A percentile compares a stretch with the other conserved stretches of the same genome.
Evolutionary conservation across 2,888 invertebrate species (phyloP).

Genomic region (Tholera decimalis): DNA sequence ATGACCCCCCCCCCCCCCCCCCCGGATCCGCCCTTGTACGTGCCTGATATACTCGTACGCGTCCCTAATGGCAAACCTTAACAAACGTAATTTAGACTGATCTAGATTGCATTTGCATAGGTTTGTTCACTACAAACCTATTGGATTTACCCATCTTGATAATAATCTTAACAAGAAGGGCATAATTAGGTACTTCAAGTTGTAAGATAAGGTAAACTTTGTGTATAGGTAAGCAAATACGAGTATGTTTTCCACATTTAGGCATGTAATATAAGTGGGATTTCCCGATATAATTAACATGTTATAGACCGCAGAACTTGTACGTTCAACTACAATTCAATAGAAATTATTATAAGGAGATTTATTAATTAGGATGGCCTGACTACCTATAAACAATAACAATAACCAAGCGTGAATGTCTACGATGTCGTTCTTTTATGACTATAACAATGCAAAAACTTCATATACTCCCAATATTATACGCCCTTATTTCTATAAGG

Average conservation of each 20-base stretch:
- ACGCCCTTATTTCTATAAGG: not conserved
- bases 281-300: slow-evolving; percentile 3
- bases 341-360: not conserved
- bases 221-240: not conserved
- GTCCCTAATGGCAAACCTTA: too few relatives aligned
- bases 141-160: slow-evolving; percentile 21
- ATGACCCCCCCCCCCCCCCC: too few relatives aligned
- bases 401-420: not conserved
- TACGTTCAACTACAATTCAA: not conserved
- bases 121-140: not conserved
- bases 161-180: not conserved
- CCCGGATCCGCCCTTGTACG: too few relatives aligned
- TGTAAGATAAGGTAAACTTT: not conserved
- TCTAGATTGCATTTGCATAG: not conserved
- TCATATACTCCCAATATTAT: not conserved
- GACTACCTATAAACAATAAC: not conserved
- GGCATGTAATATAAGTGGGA: slow-evolving; percentile 2
- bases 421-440: not conserved
- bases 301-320: slow-evolving; percentile 2
- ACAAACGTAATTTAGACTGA: too few relatives aligned
- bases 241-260: slow-evolving; percentile 7
- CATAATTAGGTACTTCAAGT: not conserved
- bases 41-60: too few relatives aligned
- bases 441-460: not conserved
- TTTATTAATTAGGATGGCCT: not conserved